Base-by-base conservation (phyloP, 2,797 vertebrate genomes). In the Lerista edwardsae region DNA sequence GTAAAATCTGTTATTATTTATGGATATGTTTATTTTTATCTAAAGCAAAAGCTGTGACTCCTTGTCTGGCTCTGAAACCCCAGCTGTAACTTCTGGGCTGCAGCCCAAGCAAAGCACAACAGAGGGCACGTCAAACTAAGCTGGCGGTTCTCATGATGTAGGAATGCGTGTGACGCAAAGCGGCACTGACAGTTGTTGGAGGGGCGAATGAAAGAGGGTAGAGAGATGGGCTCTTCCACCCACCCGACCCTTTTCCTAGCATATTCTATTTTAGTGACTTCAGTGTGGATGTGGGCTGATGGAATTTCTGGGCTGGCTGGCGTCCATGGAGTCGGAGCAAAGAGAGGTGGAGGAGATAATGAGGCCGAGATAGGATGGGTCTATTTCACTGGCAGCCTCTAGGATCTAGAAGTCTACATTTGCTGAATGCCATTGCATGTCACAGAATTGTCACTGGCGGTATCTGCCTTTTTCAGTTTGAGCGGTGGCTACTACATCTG, bases 281-380 rank as follows among this genome's bases (percentile, higher is more conserved):
- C 81, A 86, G 72, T 59, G 71, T 39, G 82, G 41, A 83, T 85
- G 74, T 74, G 7, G 81, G 65, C 62, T 59, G 72, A 31, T 83
- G 68, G 69, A 34, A 6, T 89, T 91, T 84, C 84, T 87, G 77
- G 80, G 1, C 72, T 87, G 86, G 75, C 84, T 85, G 64, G 72
- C 79, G 68, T 5, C 29, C 10, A 64, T 29, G 61, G 57, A 89
- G 77, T 75, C 75, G 79, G 82, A 84, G 61, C n/a, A 75, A 71
- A 64, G 72, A 84, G 84, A 62, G 69, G 73, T 85, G 74, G 81
- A 75, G 19, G 27, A 27, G 61, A 62, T 79, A n/a, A 0, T 29
- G 41, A 29, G 69, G 34, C 79, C 41, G 61, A 78, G 71, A 83
- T 51, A 34, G 19, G 21, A 44, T 25, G 29, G 11, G 11, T 11